phyloP scores from a whole-genome alignment of 2,797 vertebrate species.

The Prionace glauca region DNA sequence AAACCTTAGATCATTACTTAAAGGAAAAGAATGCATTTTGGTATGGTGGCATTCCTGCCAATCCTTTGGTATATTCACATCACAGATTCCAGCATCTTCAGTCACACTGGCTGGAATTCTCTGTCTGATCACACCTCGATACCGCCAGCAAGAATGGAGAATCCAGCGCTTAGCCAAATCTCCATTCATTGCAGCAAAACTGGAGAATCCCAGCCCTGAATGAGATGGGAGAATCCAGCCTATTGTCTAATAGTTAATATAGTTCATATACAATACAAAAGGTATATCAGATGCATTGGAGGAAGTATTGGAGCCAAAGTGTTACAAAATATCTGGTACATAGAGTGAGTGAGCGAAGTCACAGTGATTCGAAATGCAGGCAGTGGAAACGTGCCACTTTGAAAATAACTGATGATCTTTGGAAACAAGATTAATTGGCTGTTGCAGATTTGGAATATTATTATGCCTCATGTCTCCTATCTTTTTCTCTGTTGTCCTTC shows the following conservation, averaged over 20 bases:
- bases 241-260: neutral
- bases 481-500: neutral
- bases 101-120: too few species aligned
- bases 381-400: neutral
- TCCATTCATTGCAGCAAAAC: too few species aligned
- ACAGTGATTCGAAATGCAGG: neutral
- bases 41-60: neutral
- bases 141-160: too few species aligned
- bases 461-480: neutral
- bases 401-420: neutral
- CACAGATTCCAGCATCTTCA: neutral
- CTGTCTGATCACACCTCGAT: too few species aligned
- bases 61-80: neutral
- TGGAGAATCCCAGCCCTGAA: too few species aligned
- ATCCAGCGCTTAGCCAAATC: too few species aligned
- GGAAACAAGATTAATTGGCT: neutral
- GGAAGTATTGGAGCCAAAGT: neutral
- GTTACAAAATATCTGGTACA: neutral
- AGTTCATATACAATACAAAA: neutral
- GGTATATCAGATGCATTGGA: neutral
- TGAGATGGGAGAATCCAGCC: too few species aligned
- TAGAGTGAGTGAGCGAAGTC: neutral
- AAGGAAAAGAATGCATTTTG: neutral
- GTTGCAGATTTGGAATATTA: neutral
- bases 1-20: neutral